These are phyloP conservation scores for Melanotaenia duboulayi DNA, from an alignment of 2,113 vertebrate genomes.

Conservation along the genomic window DNA sequence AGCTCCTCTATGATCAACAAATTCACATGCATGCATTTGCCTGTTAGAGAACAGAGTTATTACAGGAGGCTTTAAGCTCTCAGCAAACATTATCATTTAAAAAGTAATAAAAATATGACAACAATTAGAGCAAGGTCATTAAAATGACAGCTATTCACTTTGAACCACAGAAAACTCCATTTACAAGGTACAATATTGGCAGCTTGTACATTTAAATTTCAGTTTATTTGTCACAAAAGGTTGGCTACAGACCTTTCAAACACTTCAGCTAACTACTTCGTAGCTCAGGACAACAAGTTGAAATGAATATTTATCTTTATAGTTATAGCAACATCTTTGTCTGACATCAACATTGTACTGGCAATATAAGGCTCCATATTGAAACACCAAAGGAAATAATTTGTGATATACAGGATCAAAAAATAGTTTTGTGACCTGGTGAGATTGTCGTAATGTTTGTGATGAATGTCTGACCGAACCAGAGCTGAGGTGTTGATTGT, in stretches of 20 bases:
- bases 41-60: conserved; percentile 50
- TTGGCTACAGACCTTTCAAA: conserved; percentile 53
- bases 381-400: conserved; percentile 22
- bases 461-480: conserved; percentile 26
- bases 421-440: conserved; percentile 11
- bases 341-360: conserved; percentile 74
- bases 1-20: conserved; percentile 34
- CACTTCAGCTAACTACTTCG: conserved; percentile 62
- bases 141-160: conserved; percentile 55
- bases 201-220: conserved; percentile 61
- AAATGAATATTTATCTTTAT: conserved; percentile 33
- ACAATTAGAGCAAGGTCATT: conserved; percentile 42
- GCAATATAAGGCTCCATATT: conserved; percentile 61
- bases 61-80: conserved; percentile 47
- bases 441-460: conserved; percentile 58
- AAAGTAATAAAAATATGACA: conserved; percentile 24
- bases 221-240: conserved; percentile 51
- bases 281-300: conserved; percentile 39
- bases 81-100: conserved; percentile 64
- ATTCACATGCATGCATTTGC: conserved; percentile 65
- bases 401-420: conserved; percentile 8
- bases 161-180: conserved; percentile 60
- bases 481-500: conserved; percentile 43
- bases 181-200: conserved; percentile 57
- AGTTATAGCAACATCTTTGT: conserved; percentile 50